Base-by-base conservation (phyloP, 2,113 vertebrate genomes). In the Anolis carolinensis region DNA sequence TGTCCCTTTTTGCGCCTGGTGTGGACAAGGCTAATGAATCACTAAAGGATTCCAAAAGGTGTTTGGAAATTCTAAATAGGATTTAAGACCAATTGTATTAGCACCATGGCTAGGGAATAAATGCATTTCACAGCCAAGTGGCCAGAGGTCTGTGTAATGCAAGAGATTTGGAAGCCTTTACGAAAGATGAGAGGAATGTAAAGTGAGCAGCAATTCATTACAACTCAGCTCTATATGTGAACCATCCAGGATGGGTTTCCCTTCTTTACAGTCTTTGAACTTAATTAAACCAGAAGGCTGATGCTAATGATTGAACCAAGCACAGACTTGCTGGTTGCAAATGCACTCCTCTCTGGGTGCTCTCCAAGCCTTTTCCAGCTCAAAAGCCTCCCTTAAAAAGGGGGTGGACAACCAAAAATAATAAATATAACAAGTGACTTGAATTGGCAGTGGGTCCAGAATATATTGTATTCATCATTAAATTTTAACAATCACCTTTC, bases 141-240 rank as follows among this genome's bases (percentile, higher is more conserved):
- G 91, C 89, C 92, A 88, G 87, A 89, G 87, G 89, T 85, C 81
- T 89, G 82, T 87, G 84, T 90, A 62, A 92, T 89, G 90, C 89
- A 92, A 89, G 93, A 91, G 92, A 92, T 86, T 93, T 82, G 52
- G 82, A 48, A 48, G 91, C 80, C 89, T 89, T 91, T 84, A 59
- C 75, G 92, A 93, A 88, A 91, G 91, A 93, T 90, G 89, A 94
- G 93, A 93, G 81, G 88, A 84, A 91, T 93, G 89, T 68, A 89
- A 93, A 94, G 76, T 16, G 16, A 90, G 87, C 86, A 77, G 73
- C 86, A 91, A 92, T 91, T 90, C 89, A 90, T 91, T 88, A 91
- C 90, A 93, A 89, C 71, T 1, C 5, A 79, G 90, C 81, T 59
- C 85, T 80, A 77, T 59, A 74, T 59, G 62, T 86, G 85, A 88